These are phyloP conservation scores for Intellagama lesueurii DNA, from an alignment of 2,797 vertebrate genomes.

Conservation along the genomic window DNA sequence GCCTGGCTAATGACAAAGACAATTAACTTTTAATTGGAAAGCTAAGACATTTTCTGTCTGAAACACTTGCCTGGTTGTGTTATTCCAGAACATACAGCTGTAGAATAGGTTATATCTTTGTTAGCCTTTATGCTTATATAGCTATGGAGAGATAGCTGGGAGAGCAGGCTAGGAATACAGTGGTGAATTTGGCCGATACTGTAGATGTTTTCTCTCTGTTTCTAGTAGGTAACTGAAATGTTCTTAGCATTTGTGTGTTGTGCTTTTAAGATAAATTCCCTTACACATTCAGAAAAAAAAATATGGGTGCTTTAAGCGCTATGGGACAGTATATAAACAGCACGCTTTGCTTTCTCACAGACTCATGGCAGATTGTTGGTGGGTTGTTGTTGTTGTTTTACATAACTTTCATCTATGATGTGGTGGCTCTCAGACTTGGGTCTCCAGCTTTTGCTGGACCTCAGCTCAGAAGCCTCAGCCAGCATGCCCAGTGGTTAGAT, in stretches of 20 bases:
- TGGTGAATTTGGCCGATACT: not conserved
- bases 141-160: not conserved
- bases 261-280: too few relatives aligned
- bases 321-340: too few relatives aligned
- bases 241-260: not conserved
- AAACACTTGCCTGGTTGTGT: not conserved
- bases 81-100: slow-evolving; percentile 7
- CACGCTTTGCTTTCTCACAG: not conserved
- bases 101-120: slow-evolving; percentile 9
- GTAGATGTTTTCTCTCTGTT: not conserved
- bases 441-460: not conserved
- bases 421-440: not conserved
- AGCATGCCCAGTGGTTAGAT: not conserved
- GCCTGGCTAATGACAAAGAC: slow-evolving; percentile 35
- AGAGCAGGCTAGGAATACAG: not conserved
- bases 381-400: not conserved
- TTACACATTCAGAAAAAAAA: too few relatives aligned
- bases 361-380: not conserved
- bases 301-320: too few relatives aligned
- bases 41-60: not conserved
- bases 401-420: too few relatives aligned
- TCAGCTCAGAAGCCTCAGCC: not conserved
- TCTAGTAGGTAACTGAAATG: not conserved
- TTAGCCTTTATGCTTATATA: not conserved
- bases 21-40: slow-evolving; percentile 58